Percentiles rank a stretch among this genome's conserved stretches.
These are phyloP conservation scores for Zaprionus tsacasi DNA, from an alignment of 1,140 invertebrate genomes.

Conservation along the genomic window DNA sequence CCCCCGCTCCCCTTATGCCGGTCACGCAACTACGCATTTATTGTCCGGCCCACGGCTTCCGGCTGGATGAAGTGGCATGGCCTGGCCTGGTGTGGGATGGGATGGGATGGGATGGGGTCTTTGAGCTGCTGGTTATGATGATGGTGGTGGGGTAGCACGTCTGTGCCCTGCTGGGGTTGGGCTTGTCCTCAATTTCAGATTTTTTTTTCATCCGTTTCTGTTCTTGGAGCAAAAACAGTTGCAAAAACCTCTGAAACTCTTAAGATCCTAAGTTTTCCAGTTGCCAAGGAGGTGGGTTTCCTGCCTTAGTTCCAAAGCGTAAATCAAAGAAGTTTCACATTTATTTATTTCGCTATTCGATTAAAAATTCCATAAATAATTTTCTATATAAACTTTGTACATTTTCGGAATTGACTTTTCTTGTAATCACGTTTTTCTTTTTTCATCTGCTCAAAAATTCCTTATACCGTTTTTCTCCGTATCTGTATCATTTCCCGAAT, in stretches of 20 bases:
- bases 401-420: neutral
- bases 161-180: constrained; percentile 2
- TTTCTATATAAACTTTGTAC: too few relatives aligned
- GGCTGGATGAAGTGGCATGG: neutral
- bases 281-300: too few relatives aligned
- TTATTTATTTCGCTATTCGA: too few relatives aligned
- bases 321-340: too few relatives aligned
- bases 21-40: constrained; percentile 23
- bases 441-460: neutral
- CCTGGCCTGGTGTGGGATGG: neutral
- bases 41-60: neutral
- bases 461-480: neutral
- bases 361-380: too few relatives aligned
- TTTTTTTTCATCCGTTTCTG: constrained; percentile 4
- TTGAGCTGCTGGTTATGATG: neutral
- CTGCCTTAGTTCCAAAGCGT: too few relatives aligned
- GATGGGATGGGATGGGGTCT: neutral
- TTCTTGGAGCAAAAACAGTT: neutral
- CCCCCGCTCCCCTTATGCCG: neutral
- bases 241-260: too few relatives aligned
- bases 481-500: neutral
- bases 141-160: neutral
- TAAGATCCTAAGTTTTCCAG: too few relatives aligned
- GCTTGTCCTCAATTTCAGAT: constrained; percentile 26
- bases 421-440: neutral